Evolutionary conservation across 2,797 vertebrate genomes (phyloP).

Genomic region (Ctenopoma multispine): DNA sequence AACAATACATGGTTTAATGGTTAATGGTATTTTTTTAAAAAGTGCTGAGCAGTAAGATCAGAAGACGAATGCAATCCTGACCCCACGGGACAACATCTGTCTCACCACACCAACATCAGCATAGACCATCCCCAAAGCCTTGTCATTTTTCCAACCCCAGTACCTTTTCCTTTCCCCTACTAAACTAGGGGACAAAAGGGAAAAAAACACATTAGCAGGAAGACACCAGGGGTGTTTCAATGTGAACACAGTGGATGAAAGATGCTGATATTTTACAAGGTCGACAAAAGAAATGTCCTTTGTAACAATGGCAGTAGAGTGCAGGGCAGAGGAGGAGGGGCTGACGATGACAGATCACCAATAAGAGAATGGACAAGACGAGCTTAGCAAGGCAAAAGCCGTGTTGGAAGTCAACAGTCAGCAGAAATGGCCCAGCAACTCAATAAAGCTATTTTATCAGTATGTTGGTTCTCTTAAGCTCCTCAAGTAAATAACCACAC

Average conservation of each 20-base stretch:
- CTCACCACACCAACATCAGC: conserved; percentile 49
- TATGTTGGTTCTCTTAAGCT: conserved; percentile 79
- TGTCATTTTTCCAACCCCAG: conserved; percentile 69
- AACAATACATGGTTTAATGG: conserved; percentile 74
- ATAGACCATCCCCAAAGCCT: conserved; percentile 53
- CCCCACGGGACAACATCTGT: conserved; percentile 73
- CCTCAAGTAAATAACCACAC: conserved; percentile 82
- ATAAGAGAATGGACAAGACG: conserved; percentile 85
- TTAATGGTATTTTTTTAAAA: conserved; percentile 65
- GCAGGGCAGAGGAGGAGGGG: conserved; percentile 76
- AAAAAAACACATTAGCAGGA: conserved; percentile 77
- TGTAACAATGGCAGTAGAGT: conserved; percentile 79
- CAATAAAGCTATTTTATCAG: conserved; percentile 83
- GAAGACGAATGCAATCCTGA: conserved; percentile 63
- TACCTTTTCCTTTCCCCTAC: conserved; percentile 71
- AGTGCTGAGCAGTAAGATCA: conserved; percentile 73
- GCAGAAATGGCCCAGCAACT: conserved; percentile 83
- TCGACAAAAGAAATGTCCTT: conserved; percentile 87
- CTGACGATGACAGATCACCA: conserved; percentile 90
- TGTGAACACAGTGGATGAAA: conserved; percentile 78
- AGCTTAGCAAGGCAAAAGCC: conserved; percentile 88
- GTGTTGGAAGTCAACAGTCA: conserved; percentile 84
- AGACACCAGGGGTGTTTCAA: conserved; percentile 71
- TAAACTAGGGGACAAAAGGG: conserved; percentile 75
- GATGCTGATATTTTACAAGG: conserved; percentile 86